Conservation (phyloP, 2,113 vertebrate genomes). For the Marmota flaviventris region DNA sequence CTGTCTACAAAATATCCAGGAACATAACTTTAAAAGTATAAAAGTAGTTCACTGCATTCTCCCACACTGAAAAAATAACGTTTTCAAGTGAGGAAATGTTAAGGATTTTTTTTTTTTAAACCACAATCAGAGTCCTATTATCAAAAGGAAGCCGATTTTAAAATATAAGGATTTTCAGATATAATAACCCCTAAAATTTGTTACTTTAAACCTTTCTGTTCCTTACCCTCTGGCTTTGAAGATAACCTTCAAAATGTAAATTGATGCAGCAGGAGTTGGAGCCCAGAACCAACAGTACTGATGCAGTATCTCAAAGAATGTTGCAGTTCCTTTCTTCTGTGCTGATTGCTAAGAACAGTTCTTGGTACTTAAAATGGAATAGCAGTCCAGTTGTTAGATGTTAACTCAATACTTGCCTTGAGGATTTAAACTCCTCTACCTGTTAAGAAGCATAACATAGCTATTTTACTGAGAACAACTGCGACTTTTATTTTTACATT, state of each 20-base stretch:
- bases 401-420: conserved; percentile 58
- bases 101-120: conserved; percentile 5
- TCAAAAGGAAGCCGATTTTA: conserved; percentile 68
- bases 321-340: conserved; percentile 13
- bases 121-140: conserved; percentile 51
- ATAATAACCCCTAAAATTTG: background rate
- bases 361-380: conserved; percentile 19
- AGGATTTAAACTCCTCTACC: conserved; percentile 25
- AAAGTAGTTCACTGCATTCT: conserved; percentile 50
- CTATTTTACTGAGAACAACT: background rate
- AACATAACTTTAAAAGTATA: conserved; percentile 20
- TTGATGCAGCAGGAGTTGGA: conserved; percentile 61
- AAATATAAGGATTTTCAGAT: conserved; percentile 66
- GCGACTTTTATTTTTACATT: background rate
- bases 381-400: background rate
- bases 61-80: conserved; percentile 21
- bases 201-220: conserved; percentile 65
- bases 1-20: conserved; percentile 35
- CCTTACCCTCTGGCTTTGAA: conserved; percentile 68
- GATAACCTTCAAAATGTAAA: conserved; percentile 81
- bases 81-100: conserved; percentile 55
- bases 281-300: conserved; percentile 58
- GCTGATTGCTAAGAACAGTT: conserved; percentile 22
- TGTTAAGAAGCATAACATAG: background rate
- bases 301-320: conserved; percentile 66